Evolutionary conservation across 2,888 invertebrate species (phyloP), one percentile per base, ranked within the genome.

Genomic region (Asteroscopus sphinx): DNA sequence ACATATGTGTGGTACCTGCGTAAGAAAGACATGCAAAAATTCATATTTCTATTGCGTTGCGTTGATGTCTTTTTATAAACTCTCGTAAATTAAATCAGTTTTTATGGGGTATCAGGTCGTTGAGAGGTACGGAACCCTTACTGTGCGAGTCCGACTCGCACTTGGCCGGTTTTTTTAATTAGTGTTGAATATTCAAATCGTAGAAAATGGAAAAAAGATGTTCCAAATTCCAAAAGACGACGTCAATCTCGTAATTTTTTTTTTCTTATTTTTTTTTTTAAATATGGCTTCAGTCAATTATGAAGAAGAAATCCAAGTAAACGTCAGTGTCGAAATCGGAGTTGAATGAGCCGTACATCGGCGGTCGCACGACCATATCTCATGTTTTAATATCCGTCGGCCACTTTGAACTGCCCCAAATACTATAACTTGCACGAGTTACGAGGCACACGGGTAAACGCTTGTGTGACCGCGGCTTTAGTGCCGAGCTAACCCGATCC

Each of bases 391-490:
- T 90, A 85, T 80, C 78, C 81, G 88, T 84, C 93, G 93, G 92
- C 85, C 70, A 88, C 92, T 93, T 93, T 93, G 93, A 91, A 85
- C 88, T 87, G 88, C 74, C 88, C 90, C 86, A 87, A 91, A 92
- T 89, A 92, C 93, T 90, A 93, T 93, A 93, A 92, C 90, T 88
- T 91, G 84, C 79, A 79, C 85, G 83, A 91, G 87, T 93, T 93
- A 93, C 84, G 93, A 88, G 85, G 80, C 82, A 82, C 83, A 81
- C 81, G 81, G 81, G 83, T 83, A 78, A 82, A 80, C 77, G 78
- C 80, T 57, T 82, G 85, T 85, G 87, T 85, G 87, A 85, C 87
- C 81, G 82, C 82, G 79, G 79, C 82, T 85, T 86, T 87, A 88
- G 78, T 70, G 75, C 71, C 77, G 68, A 76, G 65, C 62, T 73